Percentiles rank a stretch among this genome's conserved stretches.
Conservation (phyloP, 1,140 invertebrate species). For the Eupeodes corollae region DNA sequence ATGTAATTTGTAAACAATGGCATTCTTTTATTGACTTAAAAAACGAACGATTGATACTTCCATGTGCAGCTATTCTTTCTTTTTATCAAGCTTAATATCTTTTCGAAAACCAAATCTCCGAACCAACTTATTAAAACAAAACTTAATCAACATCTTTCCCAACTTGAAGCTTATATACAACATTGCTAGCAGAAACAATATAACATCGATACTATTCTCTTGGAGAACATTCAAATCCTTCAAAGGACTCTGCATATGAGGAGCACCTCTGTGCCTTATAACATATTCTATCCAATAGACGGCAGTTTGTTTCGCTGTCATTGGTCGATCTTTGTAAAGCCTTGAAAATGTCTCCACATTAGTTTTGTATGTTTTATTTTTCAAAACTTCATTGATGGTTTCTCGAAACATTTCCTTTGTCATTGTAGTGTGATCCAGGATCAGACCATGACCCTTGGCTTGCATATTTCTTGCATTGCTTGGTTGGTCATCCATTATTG, state of each 20-base stretch:
- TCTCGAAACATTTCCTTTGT: conserved; percentile 4
- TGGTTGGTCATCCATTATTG: conserved; percentile 40
- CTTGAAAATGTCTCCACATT: background rate
- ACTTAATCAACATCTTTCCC: too few relatives aligned
- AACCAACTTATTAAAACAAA: too few relatives aligned
- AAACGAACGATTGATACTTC: too few relatives aligned
- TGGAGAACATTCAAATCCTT: conserved; percentile 26
- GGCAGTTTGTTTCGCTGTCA: background rate
- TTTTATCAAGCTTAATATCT: background rate
- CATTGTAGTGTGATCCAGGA: background rate
- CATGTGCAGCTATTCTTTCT: too few relatives aligned
- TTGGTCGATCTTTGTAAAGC: conserved; percentile 3
- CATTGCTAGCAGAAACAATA: too few relatives aligned
- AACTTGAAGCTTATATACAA: too few relatives aligned
- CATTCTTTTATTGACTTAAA: too few relatives aligned
- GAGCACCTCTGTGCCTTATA: conserved; percentile 26
- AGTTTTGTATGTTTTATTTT: conserved; percentile 10
- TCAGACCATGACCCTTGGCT: background rate
- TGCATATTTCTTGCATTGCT: conserved; percentile 34
- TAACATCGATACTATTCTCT: too few relatives aligned
- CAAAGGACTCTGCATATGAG: conserved; percentile 21
- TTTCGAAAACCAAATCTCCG: background rate
- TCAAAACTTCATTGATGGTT: conserved; percentile 7
- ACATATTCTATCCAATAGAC: conserved; percentile 6
- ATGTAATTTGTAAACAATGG: too few relatives aligned